Percentiles rank a stretch among this genome's conserved stretches.
Conservation (phyloP, 2,113 vertebrate species). For the Chionomys nivalis region DNA sequence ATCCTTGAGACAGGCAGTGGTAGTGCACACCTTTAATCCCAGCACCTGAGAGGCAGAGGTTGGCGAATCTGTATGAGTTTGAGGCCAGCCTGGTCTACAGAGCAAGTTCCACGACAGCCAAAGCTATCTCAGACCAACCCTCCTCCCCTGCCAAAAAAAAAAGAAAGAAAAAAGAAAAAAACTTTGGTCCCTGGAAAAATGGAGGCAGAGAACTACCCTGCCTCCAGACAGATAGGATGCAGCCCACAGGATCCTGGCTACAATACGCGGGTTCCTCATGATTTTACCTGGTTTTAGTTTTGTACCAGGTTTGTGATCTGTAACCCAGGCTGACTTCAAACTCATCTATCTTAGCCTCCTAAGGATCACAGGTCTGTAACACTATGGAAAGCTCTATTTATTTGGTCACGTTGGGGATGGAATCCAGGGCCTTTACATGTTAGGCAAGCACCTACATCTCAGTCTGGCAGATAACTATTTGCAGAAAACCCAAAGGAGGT, state of each 20-base stretch:
- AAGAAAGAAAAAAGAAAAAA: too few species aligned
- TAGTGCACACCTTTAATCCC: neutral
- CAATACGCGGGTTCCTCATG: neutral
- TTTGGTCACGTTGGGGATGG: neutral
- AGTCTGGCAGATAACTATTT: neutral
- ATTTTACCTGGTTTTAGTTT: neutral
- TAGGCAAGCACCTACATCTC: neutral
- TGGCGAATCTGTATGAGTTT: neutral
- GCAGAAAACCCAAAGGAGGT: neutral
- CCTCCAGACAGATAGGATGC: neutral
- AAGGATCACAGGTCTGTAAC: neutral
- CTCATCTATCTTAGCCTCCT: neutral
- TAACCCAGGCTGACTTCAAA: neutral
- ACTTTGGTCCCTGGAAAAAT: neutral
- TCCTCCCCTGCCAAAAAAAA: too few species aligned
- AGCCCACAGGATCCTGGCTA: neutral
- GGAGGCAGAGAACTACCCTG: neutral
- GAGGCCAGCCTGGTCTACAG: neutral
- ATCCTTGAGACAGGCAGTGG: neutral
- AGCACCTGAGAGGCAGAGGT: neutral
- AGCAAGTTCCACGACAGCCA: neutral
- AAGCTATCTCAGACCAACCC: neutral
- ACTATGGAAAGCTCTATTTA: neutral
- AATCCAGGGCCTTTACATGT: neutral
- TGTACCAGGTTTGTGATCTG: neutral